phyloP scores from a whole-genome alignment of 2,113 vertebrate species.

The Prunella fulvescens region DNA sequence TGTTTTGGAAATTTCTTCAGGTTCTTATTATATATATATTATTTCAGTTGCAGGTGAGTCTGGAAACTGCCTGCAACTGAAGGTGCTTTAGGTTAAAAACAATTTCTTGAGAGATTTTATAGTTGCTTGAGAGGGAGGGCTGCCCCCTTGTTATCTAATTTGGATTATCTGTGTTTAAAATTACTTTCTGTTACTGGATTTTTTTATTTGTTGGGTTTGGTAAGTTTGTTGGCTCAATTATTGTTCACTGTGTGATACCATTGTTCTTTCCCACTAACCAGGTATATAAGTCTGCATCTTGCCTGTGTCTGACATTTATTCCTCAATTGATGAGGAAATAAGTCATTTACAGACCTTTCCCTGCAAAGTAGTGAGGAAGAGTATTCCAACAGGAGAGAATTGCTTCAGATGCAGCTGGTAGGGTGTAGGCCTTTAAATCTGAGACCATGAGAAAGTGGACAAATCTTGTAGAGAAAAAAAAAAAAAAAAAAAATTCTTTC shows the following conservation, averaged over 20 bases:
- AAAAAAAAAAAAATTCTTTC: not conserved
- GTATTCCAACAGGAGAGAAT: not conserved
- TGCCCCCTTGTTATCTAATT: not conserved
- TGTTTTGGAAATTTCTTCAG: not conserved
- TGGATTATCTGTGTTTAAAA: not conserved
- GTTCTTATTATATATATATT: not conserved
- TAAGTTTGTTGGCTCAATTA: not conserved
- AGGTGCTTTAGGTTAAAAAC: not conserved
- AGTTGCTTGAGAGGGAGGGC: not conserved
- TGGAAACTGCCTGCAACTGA: not conserved
- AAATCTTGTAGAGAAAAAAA: not conserved
- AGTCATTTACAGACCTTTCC: not conserved
- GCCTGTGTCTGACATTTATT: not conserved
- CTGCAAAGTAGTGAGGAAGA: not conserved
- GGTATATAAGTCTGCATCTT: not conserved
- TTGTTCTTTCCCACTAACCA: not conserved
- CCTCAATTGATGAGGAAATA: not conserved
- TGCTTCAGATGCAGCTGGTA: not conserved
- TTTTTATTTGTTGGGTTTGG: not conserved
- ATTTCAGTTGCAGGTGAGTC: not conserved
- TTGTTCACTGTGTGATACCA: not conserved
- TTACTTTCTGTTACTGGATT: not conserved
- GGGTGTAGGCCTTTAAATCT: not conserved
- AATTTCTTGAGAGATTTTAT: not conserved
- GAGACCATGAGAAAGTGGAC: not conserved